A percentile compares a stretch with the other conserved stretches of the same genome.
Conservation (phyloP, 2,797 vertebrate species). For the Myotis vivesi region DNA sequence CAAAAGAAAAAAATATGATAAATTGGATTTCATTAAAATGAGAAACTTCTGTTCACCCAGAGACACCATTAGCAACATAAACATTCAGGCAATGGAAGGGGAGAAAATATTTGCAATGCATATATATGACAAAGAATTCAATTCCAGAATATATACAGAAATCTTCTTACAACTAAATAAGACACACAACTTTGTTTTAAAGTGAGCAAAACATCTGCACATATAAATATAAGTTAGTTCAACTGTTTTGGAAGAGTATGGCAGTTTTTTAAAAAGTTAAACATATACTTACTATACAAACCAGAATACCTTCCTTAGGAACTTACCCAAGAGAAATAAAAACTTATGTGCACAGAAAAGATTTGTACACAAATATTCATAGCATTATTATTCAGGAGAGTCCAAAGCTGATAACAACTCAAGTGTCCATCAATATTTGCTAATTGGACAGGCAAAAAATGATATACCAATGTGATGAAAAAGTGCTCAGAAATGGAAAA, state of each 20-base stretch:
- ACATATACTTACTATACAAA: not conserved
- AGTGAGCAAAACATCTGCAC: not conserved
- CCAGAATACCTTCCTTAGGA: not conserved
- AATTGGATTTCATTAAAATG: constrained; percentile 31
- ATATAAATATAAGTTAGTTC: constrained; percentile 9
- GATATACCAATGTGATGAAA: not conserved
- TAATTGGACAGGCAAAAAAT: not conserved
- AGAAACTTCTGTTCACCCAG: not conserved
- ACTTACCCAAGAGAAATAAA: constrained; percentile 29
- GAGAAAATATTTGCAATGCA: not conserved
- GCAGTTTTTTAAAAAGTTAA: constrained; percentile 16
- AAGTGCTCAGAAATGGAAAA: not conserved
- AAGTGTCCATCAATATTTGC: not conserved
- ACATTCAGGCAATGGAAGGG: not conserved
- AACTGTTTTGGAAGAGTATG: constrained; percentile 8
- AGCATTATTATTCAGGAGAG: not conserved
- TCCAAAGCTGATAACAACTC: not conserved
- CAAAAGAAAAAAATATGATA: not conserved
- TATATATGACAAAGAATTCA: constrained; percentile 10
- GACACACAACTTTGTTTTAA: not conserved
- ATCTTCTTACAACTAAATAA: not conserved
- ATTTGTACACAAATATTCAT: constrained; percentile 3
- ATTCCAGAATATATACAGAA: constrained; percentile 24
- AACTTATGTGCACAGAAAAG: not conserved
- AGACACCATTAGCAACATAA: not conserved